Evolutionary conservation across 1,140 invertebrate genomes (phyloP), one percentile per base, ranked within the genome.

Genomic region (Trachelipus rathkii): DNA sequence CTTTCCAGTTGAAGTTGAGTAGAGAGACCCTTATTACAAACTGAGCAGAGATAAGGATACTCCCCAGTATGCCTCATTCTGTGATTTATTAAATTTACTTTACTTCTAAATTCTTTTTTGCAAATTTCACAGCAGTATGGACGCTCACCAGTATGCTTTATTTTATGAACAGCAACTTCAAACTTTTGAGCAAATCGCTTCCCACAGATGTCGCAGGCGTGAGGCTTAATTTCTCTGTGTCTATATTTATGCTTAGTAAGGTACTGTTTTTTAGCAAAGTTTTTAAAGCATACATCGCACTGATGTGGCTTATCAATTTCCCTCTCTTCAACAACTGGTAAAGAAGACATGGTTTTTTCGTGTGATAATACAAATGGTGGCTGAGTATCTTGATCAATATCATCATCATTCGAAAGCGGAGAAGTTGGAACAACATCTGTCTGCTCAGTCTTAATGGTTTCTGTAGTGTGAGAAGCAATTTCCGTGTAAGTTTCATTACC

Each of bases 241-340:
- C 87, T 88, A 82, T 86, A 87, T 75, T 86, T 85, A 82, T 90
- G 90, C 75, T 86, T 87, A 77, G 88, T 87, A 8, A 90, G 83
- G 0, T 90, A 91, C 43, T 89, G 89, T 82, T 91, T 91, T 4
- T 91, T 87, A 9, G 89, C 86, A 80, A 92, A 92, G 60, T 85
- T 87, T 83, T 90, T 91, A 4, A 85, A 84, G 82, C 91, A 92
- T 44, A 88, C 83, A 4, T 85, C 85, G 82, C 91, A 92, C 8
- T 90, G 88, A 82, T 89, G 91, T 0, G 90, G 76, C 45, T 81
- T 81, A 50, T 71, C 74, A 10, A 77, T 53, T 13, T 60, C 50
- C 50, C 50, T 60, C 8, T 60, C 50, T 60, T 60, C 50, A 60
- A 60, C 50, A 60, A 60, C 50, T 60, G 50, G 11, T 13, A 19